These are phyloP conservation scores for Cheirogaleus major DNA, from an alignment of 2,797 vertebrate genomes.

Conservation along the genomic window DNA sequence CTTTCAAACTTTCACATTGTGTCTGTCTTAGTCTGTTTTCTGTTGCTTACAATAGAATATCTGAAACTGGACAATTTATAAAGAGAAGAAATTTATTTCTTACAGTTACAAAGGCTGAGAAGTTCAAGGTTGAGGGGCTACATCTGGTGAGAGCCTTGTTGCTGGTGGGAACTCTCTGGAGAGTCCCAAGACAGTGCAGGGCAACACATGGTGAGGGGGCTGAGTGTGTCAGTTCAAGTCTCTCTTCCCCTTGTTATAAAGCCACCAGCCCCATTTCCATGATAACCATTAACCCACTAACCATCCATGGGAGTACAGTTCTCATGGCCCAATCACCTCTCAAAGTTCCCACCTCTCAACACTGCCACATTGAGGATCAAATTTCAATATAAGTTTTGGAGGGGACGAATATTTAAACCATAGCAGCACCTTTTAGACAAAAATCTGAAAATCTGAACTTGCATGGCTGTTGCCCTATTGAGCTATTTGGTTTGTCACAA, in stretches of 20 bases:
- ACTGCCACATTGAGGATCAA: background rate
- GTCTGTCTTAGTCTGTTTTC: background rate
- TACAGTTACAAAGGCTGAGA: background rate
- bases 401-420: background rate
- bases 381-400: background rate
- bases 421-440: background rate
- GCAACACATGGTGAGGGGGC: background rate
- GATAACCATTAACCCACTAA: background rate
- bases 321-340: background rate
- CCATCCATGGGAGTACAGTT: background rate
- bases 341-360: background rate
- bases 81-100: background rate
- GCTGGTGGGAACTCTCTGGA: background rate
- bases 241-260: background rate
- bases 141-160: background rate
- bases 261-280: background rate
- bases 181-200: background rate
- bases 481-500: background rate
- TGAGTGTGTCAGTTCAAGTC: background rate
- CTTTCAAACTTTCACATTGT: background rate
- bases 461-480: background rate
- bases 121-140: background rate
- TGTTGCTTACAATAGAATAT: background rate
- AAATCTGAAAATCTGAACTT: background rate
- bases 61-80: background rate